Conservation (phyloP, 2,113 vertebrate species). For the Rhea americana region DNA sequence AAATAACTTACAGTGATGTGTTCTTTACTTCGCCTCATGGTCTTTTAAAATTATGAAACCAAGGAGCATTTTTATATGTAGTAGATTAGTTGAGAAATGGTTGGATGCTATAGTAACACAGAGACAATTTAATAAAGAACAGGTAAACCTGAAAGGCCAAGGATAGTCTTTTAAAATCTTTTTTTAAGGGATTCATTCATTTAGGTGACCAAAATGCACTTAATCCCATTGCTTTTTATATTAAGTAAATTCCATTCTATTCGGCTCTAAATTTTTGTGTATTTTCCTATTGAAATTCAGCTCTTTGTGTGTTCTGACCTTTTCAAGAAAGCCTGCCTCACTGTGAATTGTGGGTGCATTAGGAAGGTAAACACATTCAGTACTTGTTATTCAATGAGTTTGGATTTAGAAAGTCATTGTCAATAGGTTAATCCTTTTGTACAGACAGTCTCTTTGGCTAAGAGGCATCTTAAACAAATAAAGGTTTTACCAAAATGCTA, state of each 20-base stretch:
- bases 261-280: conserved; percentile 29
- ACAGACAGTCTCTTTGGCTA: conserved; percentile 75
- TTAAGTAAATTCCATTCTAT: conserved; percentile 30
- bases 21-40: neutral
- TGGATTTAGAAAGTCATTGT: conserved; percentile 79
- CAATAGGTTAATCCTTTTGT: conserved; percentile 83
- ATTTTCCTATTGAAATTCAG: conserved; percentile 77
- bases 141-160: neutral
- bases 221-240: conserved; percentile 12
- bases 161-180: neutral
- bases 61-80: neutral
- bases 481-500: conserved; percentile 78
- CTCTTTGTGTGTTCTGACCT: conserved; percentile 75
- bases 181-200: neutral
- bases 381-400: conserved; percentile 80
- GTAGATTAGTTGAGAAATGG: neutral
- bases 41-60: neutral
- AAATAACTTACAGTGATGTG: neutral
- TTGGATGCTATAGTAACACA: neutral
- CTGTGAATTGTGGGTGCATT: conserved; percentile 80
- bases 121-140: neutral
- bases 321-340: conserved; percentile 75
- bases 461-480: conserved; percentile 79
- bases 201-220: neutral
- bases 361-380: conserved; percentile 80